phyloP scores from a whole-genome alignment of 2,888 invertebrate species.

The Melieria crassipennis region DNA sequence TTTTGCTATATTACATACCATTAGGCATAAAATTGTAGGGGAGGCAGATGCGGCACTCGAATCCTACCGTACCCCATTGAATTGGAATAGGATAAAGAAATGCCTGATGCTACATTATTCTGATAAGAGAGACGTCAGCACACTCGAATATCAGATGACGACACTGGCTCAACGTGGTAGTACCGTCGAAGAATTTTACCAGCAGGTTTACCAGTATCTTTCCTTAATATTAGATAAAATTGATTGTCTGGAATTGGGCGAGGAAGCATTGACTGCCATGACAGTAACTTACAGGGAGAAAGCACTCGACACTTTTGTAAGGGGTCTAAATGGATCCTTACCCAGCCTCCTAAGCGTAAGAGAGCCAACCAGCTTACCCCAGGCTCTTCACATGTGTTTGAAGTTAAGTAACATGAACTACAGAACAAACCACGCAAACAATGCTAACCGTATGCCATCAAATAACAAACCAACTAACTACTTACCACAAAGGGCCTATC shows the following conservation, averaged over 20 bases:
- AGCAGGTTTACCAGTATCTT: conserved; percentile 13
- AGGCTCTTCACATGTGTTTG: background rate
- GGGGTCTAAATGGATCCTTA: conserved; percentile 41
- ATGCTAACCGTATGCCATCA: too few species aligned
- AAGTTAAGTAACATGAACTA: conserved; percentile 36
- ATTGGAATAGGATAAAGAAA: conserved; percentile 14
- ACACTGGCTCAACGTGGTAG: conserved; percentile 17
- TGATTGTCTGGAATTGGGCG: conserved; percentile 34
- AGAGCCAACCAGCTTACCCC: conserved; percentile 37
- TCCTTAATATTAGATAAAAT: conserved; percentile 40
- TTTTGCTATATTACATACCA: conserved; percentile 6
- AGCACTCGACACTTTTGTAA: conserved; percentile 41
- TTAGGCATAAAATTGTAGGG: conserved; percentile 8
- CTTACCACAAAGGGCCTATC: background rate
- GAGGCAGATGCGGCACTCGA: conserved; percentile 6
- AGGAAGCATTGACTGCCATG: conserved; percentile 28
- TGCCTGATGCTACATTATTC: conserved; percentile 15
- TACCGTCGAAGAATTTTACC: background rate
- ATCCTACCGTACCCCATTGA: conserved; percentile 12
- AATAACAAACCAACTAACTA: too few species aligned
- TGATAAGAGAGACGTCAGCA: conserved; percentile 12
- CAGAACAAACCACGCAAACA: background rate
- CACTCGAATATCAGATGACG: conserved; percentile 25
- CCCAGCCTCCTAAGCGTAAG: conserved; percentile 41
- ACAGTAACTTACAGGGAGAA: conserved; percentile 39